These are phyloP conservation scores for Cetoscarus ocellatus DNA, from an alignment of 2,797 vertebrate genomes.

Conservation along the genomic window DNA sequence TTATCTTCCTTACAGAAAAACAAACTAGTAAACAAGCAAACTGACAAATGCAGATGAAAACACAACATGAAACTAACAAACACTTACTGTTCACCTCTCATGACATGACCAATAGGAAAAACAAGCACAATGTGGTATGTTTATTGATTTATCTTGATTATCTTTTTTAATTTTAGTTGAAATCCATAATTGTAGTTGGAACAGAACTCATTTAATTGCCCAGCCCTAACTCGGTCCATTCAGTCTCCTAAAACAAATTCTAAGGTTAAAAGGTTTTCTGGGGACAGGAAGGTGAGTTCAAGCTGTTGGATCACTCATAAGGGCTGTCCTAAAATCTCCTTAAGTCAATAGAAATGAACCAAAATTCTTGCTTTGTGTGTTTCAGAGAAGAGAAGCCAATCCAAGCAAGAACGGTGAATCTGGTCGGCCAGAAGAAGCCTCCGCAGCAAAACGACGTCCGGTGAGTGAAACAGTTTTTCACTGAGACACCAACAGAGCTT, in stretches of 20 bases:
- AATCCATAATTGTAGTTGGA: too few relatives aligned
- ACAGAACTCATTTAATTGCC: too few relatives aligned
- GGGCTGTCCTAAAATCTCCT: background rate
- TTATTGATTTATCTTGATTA: too few relatives aligned
- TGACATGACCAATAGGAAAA: too few relatives aligned
- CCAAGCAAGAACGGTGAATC: slow-evolving; percentile 86
- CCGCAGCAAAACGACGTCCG: slow-evolving; percentile 86
- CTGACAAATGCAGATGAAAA: too few relatives aligned
- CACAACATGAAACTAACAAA: too few relatives aligned
- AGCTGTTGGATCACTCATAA: background rate
- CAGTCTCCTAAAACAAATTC: background rate
- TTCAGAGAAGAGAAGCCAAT: slow-evolving; percentile 88
- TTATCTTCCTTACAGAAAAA: too few relatives aligned
- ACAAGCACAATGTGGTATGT: too few relatives aligned
- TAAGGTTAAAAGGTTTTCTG: background rate
- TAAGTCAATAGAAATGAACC: background rate
- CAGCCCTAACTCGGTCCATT: too few relatives aligned
- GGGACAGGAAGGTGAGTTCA: background rate
- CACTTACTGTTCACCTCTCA: too few relatives aligned
- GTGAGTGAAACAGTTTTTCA: slow-evolving; percentile 66
- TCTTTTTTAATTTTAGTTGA: too few relatives aligned
- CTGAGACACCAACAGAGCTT: background rate
- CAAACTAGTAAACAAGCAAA: too few relatives aligned
- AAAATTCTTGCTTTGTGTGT: slow-evolving; percentile 49
- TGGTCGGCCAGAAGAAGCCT: slow-evolving; percentile 88